Conservation (phyloP, 2,888 invertebrate species). For the Drosophila putrida region DNA sequence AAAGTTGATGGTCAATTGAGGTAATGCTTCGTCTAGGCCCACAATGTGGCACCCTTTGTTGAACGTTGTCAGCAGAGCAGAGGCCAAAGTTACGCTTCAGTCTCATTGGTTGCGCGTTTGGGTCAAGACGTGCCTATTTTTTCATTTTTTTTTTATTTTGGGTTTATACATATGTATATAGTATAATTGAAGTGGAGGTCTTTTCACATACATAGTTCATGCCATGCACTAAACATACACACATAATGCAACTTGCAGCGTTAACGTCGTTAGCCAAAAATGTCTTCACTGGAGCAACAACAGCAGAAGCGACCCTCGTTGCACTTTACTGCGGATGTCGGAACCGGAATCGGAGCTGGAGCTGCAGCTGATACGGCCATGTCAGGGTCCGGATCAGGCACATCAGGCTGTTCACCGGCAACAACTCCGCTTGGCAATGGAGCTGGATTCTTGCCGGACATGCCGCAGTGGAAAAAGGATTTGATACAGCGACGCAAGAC, state of each 20-base stretch:
- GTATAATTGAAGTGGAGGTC: background rate
- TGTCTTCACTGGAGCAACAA: constrained; percentile 54
- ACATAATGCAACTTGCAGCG: constrained; percentile 69
- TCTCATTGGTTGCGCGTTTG: constrained; percentile 50
- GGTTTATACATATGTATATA: too few relatives aligned
- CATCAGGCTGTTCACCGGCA: constrained; percentile 35
- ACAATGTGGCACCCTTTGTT: constrained; percentile 26
- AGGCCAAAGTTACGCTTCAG: constrained; percentile 48
- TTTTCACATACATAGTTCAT: background rate
- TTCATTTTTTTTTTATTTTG: background rate
- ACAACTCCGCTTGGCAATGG: constrained; percentile 42
- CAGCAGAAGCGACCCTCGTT: constrained; percentile 45
- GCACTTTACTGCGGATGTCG: constrained; percentile 35
- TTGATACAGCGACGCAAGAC: constrained; percentile 89
- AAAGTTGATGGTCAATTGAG: constrained; percentile 24
- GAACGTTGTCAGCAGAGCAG: constrained; percentile 13
- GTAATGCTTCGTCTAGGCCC: constrained; percentile 41
- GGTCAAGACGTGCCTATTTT: constrained; percentile 58
- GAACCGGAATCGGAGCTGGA: constrained; percentile 22
- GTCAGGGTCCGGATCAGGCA: background rate
- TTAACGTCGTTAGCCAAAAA: constrained; percentile 44
- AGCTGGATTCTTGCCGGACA: constrained; percentile 77
- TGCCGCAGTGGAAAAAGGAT: constrained; percentile 94
- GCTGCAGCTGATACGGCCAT: constrained; percentile 27
- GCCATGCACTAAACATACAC: constrained; percentile 40